Conservation (phyloP, 2,888 invertebrate species). For the Marronus borbonicus region DNA sequence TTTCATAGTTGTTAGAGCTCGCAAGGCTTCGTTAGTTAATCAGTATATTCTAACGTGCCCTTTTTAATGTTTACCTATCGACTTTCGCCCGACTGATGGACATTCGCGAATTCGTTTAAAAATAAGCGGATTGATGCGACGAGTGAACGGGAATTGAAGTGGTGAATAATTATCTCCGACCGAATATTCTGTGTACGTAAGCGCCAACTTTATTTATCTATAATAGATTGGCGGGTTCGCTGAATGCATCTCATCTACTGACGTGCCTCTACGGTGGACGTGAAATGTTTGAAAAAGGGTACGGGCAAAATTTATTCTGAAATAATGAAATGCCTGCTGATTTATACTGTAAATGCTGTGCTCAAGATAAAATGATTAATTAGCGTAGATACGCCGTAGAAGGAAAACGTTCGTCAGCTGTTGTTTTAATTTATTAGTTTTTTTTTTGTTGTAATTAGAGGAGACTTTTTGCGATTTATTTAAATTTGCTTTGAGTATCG, state of each 20-base stretch:
- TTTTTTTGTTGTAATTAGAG: background rate
- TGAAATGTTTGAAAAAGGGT: conserved; percentile 11
- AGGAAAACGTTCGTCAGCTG: conserved; percentile 7
- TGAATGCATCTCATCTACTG: background rate
- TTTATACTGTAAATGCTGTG: background rate
- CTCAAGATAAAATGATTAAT: conserved; percentile 21
- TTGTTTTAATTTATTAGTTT: conserved; percentile 10
- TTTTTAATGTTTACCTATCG: conserved; percentile 18
- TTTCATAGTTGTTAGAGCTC: too few species aligned
- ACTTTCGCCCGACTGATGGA: background rate
- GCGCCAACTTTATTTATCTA: background rate
- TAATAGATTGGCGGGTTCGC: background rate
- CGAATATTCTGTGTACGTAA: conserved; percentile 23
- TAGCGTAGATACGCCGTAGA: background rate
- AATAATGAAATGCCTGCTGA: background rate
- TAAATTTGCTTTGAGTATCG: background rate
- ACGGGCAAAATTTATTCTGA: conserved; percentile 14
- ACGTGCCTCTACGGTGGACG: background rate
- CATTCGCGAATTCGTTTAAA: conserved; percentile 15
- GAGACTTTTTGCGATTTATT: background rate
- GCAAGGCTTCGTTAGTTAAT: too few species aligned
- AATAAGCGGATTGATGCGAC: background rate
- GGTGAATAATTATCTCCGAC: conserved; percentile 14
- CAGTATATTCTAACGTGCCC: background rate
- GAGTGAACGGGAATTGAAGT: background rate